Evolutionary conservation across 2,888 invertebrate species (phyloP), one percentile per base, ranked within the genome.

Genomic region (Agrochola macilenta): DNA sequence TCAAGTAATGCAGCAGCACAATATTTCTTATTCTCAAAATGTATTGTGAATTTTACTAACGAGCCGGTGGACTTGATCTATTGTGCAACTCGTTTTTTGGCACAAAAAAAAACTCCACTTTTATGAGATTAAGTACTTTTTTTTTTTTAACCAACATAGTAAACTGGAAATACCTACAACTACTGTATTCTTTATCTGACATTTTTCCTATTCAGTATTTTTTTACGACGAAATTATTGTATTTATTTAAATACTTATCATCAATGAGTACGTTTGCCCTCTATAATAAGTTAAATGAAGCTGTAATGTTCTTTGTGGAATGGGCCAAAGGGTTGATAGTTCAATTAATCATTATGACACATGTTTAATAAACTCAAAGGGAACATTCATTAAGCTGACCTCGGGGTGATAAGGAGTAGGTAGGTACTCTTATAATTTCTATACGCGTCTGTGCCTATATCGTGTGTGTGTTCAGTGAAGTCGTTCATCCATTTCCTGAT

Each of bases 311-410:
- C 66, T 74, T 69, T 54, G 46, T 75, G 69, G 81, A 80, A 78
- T 79, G 69, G 54, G 68, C 82, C 78, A 80, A 75, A 81, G 78
- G 80, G 84, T 86, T 79, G 69, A 82, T 79, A 79, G 84, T 81
- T 79, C 88, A 87, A 82, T 87, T 79, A 82, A 82, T 88, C 87
- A 82, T 74, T 76, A 77, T 77, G 81, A 76, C 63, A 79, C 72
- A 17, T 35, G 86, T 87, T 80, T 82, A 82, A 70, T 69, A 71
- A 86, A 78, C 66, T 74, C 76, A 78, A 82, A 86, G 74, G 76
- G 77, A 78, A 74, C 82, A 80, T 72, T 83, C 73, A 81, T 80
- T 76, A 75, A 82, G 60, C 69, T 87, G 85, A 86, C 86, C 81
- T 74, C 74, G 2, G 11, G 23, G 7, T 57, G 88, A 88, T 88